phyloP scores from a whole-genome alignment of 2,797 vertebrate genomes.

The Alcedo quadribrachys region DNA sequence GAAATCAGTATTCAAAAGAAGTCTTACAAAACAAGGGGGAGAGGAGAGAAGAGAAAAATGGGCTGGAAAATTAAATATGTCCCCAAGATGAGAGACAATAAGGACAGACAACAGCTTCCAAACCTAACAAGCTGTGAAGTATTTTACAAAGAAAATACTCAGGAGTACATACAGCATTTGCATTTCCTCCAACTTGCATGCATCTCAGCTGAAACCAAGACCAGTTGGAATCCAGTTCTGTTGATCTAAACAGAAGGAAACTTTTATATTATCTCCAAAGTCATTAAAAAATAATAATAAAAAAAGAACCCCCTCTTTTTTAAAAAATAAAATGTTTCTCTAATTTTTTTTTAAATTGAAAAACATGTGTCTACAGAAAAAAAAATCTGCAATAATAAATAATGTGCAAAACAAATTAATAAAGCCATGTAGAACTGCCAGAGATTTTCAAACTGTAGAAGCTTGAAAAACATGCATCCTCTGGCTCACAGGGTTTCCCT shows the following conservation, averaged over 20 bases:
- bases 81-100: not conserved
- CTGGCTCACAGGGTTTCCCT: not conserved
- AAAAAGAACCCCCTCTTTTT: not conserved
- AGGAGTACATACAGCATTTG: constrained; percentile 85
- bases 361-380: not conserved
- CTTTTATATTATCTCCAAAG: not conserved
- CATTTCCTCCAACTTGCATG: constrained; percentile 97
- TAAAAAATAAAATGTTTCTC: not conserved
- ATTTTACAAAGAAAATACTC: not conserved
- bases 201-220: constrained; percentile 97
- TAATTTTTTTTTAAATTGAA: rapidly evolving
- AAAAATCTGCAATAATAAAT: not conserved
- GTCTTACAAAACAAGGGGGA: not conserved
- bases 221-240: constrained; percentile 97
- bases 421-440: not conserved
- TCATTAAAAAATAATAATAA: not conserved
- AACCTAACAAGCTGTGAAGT: not conserved
- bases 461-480: not conserved
- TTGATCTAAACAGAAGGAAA: constrained; percentile 83
- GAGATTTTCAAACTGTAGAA: not conserved
- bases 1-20: not conserved
- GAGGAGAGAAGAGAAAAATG: not conserved
- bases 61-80: not conserved
- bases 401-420: not conserved
- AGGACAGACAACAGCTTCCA: not conserved